A percentile compares a stretch with the other conserved stretches of the same genome.
Conservation (phyloP, 2,797 vertebrate genomes). For the Chiroxiphia lanceolata region DNA sequence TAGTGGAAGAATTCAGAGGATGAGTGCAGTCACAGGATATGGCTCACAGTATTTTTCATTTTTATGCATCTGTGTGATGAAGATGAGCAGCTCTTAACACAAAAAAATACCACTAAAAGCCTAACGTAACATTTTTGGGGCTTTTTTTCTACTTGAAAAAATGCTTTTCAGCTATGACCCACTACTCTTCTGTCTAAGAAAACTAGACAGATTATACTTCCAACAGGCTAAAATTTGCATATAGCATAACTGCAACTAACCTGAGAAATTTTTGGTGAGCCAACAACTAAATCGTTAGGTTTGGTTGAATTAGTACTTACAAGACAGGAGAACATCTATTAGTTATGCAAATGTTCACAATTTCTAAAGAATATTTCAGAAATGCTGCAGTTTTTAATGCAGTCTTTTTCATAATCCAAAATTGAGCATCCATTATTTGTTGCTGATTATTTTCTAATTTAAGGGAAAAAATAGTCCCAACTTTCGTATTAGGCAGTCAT, state of each 20-base stretch:
- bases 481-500: background rate
- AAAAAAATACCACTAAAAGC: background rate
- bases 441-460: background rate
- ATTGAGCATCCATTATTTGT: accelerated
- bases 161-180: background rate
- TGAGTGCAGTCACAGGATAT: background rate
- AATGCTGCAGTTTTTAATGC: background rate
- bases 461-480: background rate
- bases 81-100: background rate
- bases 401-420: background rate
- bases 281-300: background rate
- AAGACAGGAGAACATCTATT: background rate
- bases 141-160: background rate
- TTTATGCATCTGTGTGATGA: background rate
- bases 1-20: background rate
- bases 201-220: background rate
- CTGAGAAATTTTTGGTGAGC: background rate
- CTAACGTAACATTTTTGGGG: background rate
- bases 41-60: background rate
- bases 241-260: background rate
- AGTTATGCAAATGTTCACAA: background rate
- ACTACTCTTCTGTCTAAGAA: background rate
- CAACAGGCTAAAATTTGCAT: background rate
- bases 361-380: background rate
- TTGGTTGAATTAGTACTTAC: background rate